Evolutionary conservation across 2,888 invertebrate species (phyloP), one percentile per base, ranked within the genome.

Genomic region (Euplagia quadripunctaria): DNA sequence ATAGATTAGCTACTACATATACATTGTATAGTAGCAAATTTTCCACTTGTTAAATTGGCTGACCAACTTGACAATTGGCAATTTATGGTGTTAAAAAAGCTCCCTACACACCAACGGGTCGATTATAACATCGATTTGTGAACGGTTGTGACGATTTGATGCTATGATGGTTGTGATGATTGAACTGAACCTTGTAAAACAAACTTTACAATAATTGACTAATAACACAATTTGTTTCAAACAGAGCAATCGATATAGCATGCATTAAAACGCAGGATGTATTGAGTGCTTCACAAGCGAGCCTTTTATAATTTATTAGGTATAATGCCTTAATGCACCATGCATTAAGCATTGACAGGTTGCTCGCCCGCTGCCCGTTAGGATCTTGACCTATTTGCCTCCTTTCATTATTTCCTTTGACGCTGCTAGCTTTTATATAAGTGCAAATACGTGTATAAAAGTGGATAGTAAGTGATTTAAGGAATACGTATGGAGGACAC

Each of bases 301-400:
- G 41, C 70, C 41, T 17, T 43, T 20, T 63, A 41, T 64, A 70
- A 70, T 70, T 70, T 70, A 64, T 70, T 70, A 64, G 64, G 64
- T 70, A 43, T 70, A 70, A 70, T 70, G 20, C 70, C 64, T 70
- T 64, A 65, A 70, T 70, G 70, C 64, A 64, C 42, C 64, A 70
- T 70, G 55, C 55, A 65, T 70, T 55, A 70, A 65, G 43, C 64
- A 55, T 43, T 70, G 64, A 70, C 70, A 70, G 55, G 64, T 65
- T 46, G 43, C 20, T 31, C 55, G 55, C 42, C 42, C 31, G 61
- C 41, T 64, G 64, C 70, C 64, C 52, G 64, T 52, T 20, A 64
- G 9, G 63, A 17, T 55, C 70, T 70, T 70, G 70, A 70, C 70
- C 70, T 64, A 70, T 70, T 70, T 65, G 52, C 55, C 9, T 52